Conservation (phyloP, 2,797 vertebrate species). For the Gymnothorax reevesii region DNA sequence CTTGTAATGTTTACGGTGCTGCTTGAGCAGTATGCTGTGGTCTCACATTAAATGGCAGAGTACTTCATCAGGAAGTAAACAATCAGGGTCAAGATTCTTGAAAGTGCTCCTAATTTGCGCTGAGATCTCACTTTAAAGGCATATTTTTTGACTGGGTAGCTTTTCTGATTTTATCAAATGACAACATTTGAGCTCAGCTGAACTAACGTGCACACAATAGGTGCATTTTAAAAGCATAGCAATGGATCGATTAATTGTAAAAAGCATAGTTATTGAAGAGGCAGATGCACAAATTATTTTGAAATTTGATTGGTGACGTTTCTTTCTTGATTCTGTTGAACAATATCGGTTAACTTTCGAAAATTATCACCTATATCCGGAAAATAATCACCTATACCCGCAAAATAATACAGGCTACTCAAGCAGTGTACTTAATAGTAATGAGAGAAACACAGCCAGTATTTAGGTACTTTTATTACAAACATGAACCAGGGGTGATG, state of each 20-base stretch:
- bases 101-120: too few relatives aligned
- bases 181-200: too few relatives aligned
- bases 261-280: neutral
- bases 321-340: neutral
- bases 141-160: too few relatives aligned
- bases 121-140: too few relatives aligned
- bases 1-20: too few relatives aligned
- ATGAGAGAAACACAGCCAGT: neutral
- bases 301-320: neutral
- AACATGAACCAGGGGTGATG: conserved; percentile 29
- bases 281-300: neutral
- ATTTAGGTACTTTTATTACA: conserved; percentile 19
- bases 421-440: neutral
- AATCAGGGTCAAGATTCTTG: too few relatives aligned
- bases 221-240: too few relatives aligned
- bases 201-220: too few relatives aligned
- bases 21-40: too few relatives aligned
- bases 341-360: neutral
- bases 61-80: too few relatives aligned
- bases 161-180: too few relatives aligned
- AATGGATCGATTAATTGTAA: neutral
- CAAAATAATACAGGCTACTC: neutral
- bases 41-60: too few relatives aligned
- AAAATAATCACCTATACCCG: neutral
- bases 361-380: neutral